Evolutionary conservation across 2,113 vertebrate genomes (phyloP), one percentile per base, ranked within the genome.

Genomic region (Acanthochromis polyacanthus): DNA sequence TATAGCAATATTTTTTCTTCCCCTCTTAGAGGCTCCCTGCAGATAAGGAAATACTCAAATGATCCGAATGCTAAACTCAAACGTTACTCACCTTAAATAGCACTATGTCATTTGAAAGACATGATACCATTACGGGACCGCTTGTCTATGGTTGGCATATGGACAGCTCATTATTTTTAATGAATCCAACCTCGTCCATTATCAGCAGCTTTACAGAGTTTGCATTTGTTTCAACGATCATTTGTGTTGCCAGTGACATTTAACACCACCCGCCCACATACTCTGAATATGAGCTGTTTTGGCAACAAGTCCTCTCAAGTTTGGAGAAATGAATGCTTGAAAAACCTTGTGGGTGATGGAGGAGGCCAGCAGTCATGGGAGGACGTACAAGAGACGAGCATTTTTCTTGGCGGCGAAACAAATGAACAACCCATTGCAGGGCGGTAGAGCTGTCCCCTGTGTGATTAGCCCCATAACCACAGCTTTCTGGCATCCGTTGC

Each of bases 401-500:
- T 77, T 45, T 36, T 75, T 72, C 69, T 68, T 83, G 65, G 80
- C 77, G 71, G n/a, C 38, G 23, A 85, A 89, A 87, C 75, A 88
- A 89, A 80, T 81, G 64, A 86, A 72, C 67, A 61, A 71, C 38
- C 57, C 4, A 11, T 74, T 25, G 46, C 19, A 58, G 46, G 57
- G 55, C 46, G 51, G 11, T 10, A 32, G 9, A 32, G 48, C 61
- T 70, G 71, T 69, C 77, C 62, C 60, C 62, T 9, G 48, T 79
- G 77, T 84, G 65, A 76, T 80, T 65, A 78, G 43, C 71, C 71
- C 63, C 43, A 53, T 73, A 84, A 85, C 75, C 70, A 67, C 56
- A 77, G 66, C 64, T 64, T 71, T 71, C 72, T 75, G 81, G 51
- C 78, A 57, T 85, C 61, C 70, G 74, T 66, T 87, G 82, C 69